Evolutionary conservation across 2,888 invertebrate genomes (phyloP), one percentile per base, ranked within the genome.

Genomic region (Perizoma flavofasciatum): DNA sequence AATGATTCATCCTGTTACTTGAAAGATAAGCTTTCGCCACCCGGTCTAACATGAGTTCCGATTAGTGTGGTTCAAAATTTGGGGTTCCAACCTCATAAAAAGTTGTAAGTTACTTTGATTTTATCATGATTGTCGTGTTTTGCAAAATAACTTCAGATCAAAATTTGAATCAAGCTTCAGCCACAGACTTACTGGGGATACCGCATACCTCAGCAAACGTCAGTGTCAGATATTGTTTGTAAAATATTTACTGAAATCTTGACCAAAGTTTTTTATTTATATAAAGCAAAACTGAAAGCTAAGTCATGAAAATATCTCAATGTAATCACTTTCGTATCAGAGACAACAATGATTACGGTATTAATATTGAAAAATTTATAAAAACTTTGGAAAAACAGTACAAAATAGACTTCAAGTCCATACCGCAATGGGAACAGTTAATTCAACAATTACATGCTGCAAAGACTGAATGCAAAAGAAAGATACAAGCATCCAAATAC

Each of bases 281-380:
- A 41, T 59, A 54, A 49, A 49, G 40, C 11, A 22, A 44, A 43
- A 52, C 35, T 39, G 34, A 0, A 34, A 54, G 45, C 32, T 56
- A 40, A 44, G 59, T n/a, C 41, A 71, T 73, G 69, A 74, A 77
- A 63, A 63, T 72, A 66, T 60, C 66, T 6, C 67, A 77, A 37
- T 85, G 79, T 65, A 77, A 78, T 54, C 82, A 84, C 63, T 55
- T 89, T 53, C 81, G 88, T 35, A 77, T 88, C 55, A 79, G 82
- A 66, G 72, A 78, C 59, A 61, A 39, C 33, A 75, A 75, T 61
- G 67, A 72, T 48, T 79, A 77, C 65, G 63, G 70, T 46, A 57
- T 73, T 5, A 61, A 87, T 57, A 72, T 87, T n/a, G 81, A 85
- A 59, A 60, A 72, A 5, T 76, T 79, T 41, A 81, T 91, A 55